A percentile compares a stretch with the other conserved stretches of the same genome.
Conservation (phyloP, 2,113 vertebrate genomes). For the Chinchilla lanigera region DNA sequence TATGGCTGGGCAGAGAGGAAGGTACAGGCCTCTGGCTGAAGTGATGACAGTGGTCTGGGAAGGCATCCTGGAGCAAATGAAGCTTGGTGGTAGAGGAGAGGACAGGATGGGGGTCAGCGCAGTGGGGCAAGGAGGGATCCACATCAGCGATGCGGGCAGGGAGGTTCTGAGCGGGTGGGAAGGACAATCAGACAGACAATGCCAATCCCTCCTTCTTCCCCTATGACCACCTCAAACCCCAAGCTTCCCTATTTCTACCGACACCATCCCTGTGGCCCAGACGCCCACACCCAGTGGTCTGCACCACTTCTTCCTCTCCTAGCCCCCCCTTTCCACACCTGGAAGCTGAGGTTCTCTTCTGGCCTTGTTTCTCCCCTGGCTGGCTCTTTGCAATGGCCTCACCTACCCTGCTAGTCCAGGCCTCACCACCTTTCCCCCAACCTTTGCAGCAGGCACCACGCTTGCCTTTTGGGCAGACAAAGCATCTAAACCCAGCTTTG, state of each 20-base stretch:
- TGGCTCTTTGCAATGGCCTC: not conserved
- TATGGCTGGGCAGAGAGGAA: not conserved
- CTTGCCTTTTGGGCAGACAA: not conserved
- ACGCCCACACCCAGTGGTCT: not conserved
- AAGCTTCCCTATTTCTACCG: not conserved
- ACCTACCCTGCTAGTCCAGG: not conserved
- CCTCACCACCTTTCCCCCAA: not conserved
- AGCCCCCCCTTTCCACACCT: not conserved
- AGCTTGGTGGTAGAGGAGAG: not conserved
- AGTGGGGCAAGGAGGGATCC: not conserved
- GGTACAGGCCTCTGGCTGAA: not conserved
- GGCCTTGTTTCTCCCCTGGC: not conserved
- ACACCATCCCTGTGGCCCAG: not conserved
- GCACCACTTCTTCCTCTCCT: not conserved
- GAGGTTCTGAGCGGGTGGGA: not conserved
- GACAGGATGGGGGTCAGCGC: not conserved
- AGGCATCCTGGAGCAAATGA: not conserved
- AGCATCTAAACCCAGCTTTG: not conserved
- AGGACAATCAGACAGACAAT: fast-evolving
- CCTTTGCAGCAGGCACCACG: not conserved
- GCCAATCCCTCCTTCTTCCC: not conserved
- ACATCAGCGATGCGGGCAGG: not conserved
- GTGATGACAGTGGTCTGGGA: not conserved
- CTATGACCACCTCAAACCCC: not conserved
- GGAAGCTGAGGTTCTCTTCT: not conserved